Base-by-base conservation (phyloP, 2,113 vertebrate species). In the Trematocara variabile region DNA sequence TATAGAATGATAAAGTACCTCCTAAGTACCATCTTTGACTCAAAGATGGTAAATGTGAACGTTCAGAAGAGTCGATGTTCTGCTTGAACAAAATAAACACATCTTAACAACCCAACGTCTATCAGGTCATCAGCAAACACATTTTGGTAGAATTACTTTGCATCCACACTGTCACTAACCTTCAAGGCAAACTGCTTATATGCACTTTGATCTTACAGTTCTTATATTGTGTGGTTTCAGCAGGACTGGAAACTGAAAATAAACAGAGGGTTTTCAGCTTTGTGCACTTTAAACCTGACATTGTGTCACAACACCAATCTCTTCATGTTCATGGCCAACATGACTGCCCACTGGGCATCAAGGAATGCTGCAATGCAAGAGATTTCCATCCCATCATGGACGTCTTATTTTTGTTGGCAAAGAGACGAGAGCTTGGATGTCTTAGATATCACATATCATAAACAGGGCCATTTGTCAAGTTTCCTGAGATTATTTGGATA, bases 401-500 rank as follows among this genome's bases (percentile, higher is more conserved):
- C 25, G 39, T 73, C 63, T 80, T 88, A 78, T 88, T 87, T 86
- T 80, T 52, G 46, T 58, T 85, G 91, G 87, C 89, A 60, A 22
- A 52, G 41, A 20, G 48, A 53, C 2, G 34, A 30, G 44, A 6
- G 82, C 55, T 82, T 63, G 28, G 48, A 85, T 70, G 33, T 83
- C 79, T 44, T 16, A 4, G 12, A 86, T 39, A 44, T 83, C 80
- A 77, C 77, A 22, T 25, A 25, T 25, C 25, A 25, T 25, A 25
- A 25, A 14, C 39, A 10, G 34, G 55, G 22, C 60, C 6, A 7
- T 85, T 82, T 81, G 68, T 81, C 54, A 53, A 39, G 39, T 70
- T 80, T 79, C 52, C 60, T 73, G 48, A 4, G 78, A 79, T 82
- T 90, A 83, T 91, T 93, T 89, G 12, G 46, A 90, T 81, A 87